phyloP scores from a whole-genome alignment of 2,797 vertebrate species.

The Xerus rutilus region DNA sequence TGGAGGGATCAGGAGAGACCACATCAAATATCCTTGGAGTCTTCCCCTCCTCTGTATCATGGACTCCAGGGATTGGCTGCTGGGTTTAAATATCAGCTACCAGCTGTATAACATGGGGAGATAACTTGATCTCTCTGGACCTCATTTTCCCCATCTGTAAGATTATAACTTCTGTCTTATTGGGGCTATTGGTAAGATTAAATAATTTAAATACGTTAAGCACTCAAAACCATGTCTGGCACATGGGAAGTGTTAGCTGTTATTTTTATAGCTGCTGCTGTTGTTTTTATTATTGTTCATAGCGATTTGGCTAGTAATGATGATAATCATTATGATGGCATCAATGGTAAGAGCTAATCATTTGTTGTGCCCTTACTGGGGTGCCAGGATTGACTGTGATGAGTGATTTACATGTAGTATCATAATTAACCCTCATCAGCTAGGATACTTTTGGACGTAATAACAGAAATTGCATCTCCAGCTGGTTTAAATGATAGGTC shows the following conservation, averaged over 20 bases:
- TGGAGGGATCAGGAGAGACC: not conserved
- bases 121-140: slow-evolving; percentile 12
- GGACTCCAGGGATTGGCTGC: not conserved
- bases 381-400: not conserved
- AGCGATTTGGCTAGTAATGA: not conserved
- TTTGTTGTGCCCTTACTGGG: slow-evolving; percentile 11
- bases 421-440: slow-evolving; percentile 28
- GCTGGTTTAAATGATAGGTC: slow-evolving; percentile 1
- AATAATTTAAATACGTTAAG: slow-evolving; percentile 54
- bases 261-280: not conserved
- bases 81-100: slow-evolving; percentile 8
- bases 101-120: slow-evolving; percentile 5
- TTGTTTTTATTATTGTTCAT: slow-evolving; percentile 23
- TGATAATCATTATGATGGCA: not conserved
- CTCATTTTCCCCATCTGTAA: slow-evolving; percentile 3
- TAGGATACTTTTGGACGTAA: slow-evolving; percentile 21
- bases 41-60: not conserved
- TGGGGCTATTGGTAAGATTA: not conserved
- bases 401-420: not conserved
- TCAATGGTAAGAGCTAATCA: slow-evolving; percentile 1
- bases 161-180: not conserved
- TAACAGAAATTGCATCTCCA: not conserved
- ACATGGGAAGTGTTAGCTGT: not conserved
- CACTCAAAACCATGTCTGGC: slow-evolving; percentile 7
- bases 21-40: not conserved